Evolutionary conservation across 2,888 invertebrate species (phyloP), one percentile per base, ranked within the genome.

Genomic region (Chalcosyrphus nemorum): DNA sequence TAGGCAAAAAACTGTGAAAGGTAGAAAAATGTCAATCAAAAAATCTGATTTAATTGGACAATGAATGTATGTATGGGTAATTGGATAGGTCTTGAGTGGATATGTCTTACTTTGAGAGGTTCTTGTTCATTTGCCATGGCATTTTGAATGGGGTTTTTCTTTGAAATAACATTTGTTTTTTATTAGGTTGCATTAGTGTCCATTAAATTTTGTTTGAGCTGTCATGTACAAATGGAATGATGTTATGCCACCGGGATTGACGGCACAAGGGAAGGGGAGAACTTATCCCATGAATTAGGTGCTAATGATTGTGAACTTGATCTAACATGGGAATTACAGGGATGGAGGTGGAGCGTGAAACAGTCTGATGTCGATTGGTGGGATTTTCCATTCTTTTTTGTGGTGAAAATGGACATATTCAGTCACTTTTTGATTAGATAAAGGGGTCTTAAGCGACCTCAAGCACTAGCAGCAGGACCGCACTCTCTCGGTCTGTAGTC

Each of bases 21-120:
- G 81, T 65, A 75, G 24, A n/a, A 15, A 75, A 71, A 82, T 82
- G 82, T 78, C 82, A 82, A 82, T 82, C 82, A 81, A 77, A 82
- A 54, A 77, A 72, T 74, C 78, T 82, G 78, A 78, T 82, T 78
- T 82, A 82, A 82, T 82, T 82, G 77, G 77, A 77, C 82, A 82
- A 77, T 68, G 72, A 77, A 50, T 77, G 82, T 45, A n/a, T 68
- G 68, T 82, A 68, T 77, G 59, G 66, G 71, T 72, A 77, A 77
- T 77, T 82, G 71, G 61, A 75, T 66, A 41, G 63, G 63, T 54
- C 54, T 63, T 32, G 47, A 66, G 71, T 56, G 32, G 38, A 61
- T 57, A 47, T 66, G 15, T 57, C 38, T 29, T 4, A 4, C 11
- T 75, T 32, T 29, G 27, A 47, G 50, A 66, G 43, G 70, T 27